Evolutionary conservation across 2,113 vertebrate genomes (phyloP).

Genomic region (Lagopus muta): DNA sequence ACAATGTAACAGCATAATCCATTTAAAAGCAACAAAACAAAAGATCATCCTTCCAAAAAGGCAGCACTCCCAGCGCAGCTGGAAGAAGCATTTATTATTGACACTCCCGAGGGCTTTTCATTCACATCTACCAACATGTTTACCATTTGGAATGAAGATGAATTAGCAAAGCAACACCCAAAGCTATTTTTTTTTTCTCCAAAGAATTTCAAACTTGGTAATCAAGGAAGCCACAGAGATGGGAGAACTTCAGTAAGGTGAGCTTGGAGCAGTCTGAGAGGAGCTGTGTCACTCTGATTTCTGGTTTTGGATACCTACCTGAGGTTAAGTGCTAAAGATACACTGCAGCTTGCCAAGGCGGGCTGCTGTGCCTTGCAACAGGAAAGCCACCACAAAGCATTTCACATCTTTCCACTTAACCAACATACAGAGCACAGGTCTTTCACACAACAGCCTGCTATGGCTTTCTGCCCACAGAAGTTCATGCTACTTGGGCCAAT

Average conservation of each 20-base stretch:
- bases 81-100: slow-evolving; percentile 50
- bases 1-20: neutral
- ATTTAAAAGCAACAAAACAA: neutral
- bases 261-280: neutral
- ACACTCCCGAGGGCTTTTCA: slow-evolving; percentile 5
- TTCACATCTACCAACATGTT: slow-evolving; percentile 33
- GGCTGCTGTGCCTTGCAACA: neutral
- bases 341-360: neutral
- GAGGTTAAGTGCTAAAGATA: neutral
- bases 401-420: neutral
- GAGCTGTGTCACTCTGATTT: neutral
- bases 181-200: neutral
- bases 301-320: neutral
- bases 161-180: slow-evolving; percentile 24
- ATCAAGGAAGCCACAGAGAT: neutral
- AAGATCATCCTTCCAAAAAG: neutral
- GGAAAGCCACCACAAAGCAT: neutral
- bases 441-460: neutral
- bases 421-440: neutral
- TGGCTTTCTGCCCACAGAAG: neutral
- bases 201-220: neutral
- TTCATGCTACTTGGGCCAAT: neutral
- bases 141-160: slow-evolving; percentile 30
- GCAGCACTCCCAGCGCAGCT: neutral
- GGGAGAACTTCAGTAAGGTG: neutral